Percentiles rank a stretch among this genome's conserved stretches.
Conservation (phyloP, 2,113 vertebrate species). For the Axis porcinus region DNA sequence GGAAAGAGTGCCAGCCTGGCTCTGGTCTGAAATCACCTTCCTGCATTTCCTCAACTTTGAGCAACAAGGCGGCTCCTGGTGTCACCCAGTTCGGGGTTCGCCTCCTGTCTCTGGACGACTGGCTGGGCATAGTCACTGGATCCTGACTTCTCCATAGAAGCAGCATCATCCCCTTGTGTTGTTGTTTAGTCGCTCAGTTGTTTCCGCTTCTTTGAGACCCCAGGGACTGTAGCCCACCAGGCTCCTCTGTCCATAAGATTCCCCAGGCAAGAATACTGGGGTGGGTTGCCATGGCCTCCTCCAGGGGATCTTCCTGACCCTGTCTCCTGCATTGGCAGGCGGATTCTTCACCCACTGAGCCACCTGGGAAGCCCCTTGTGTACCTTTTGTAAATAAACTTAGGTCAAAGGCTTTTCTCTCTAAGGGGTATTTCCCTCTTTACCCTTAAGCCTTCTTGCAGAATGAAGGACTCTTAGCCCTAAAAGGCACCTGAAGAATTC, state of each 20-base stretch:
- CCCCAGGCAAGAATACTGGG: background rate
- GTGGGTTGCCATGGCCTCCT: background rate
- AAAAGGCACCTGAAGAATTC: background rate
- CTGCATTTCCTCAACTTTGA: background rate
- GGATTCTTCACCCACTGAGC: background rate
- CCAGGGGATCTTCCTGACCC: background rate
- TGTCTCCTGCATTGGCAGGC: background rate
- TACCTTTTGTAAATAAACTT: background rate
- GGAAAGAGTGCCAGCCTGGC: background rate
- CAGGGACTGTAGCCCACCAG: background rate
- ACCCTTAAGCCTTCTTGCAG: background rate
- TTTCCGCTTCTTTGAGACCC: background rate
- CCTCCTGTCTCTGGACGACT: background rate
- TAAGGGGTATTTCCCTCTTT: background rate
- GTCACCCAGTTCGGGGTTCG: rapidly evolving
- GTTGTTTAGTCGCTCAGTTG: background rate
- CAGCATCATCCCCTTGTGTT: background rate
- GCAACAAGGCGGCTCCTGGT: rapidly evolving
- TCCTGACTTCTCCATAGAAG: background rate
- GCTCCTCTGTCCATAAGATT: background rate
- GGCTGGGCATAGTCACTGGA: rapidly evolving
- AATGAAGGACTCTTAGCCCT: background rate
- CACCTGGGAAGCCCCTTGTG: background rate
- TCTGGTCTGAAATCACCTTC: background rate
- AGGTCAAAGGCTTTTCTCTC: background rate